phyloP scores from a whole-genome alignment of 2,888 invertebrate species.

The Clepsis dumicolana region DNA sequence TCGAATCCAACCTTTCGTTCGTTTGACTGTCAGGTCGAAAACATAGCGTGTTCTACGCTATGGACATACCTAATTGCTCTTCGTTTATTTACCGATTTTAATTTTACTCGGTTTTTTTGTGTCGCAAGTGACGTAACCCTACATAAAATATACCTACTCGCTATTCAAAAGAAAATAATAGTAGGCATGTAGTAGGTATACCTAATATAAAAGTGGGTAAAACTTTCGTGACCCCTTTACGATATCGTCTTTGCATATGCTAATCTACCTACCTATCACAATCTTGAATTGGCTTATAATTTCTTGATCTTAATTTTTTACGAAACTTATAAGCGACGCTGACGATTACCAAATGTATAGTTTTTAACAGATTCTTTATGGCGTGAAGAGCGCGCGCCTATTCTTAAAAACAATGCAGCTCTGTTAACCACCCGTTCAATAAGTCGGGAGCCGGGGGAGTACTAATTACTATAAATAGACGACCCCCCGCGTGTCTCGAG shows the following conservation, averaged over 20 bases:
- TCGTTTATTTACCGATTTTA: too few relatives aligned
- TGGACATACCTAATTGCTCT: not conserved
- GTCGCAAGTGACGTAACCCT: too few relatives aligned
- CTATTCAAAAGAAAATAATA: too few relatives aligned
- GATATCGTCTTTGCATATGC: too few relatives aligned
- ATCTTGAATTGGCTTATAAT: not conserved
- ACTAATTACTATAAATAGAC: conserved; percentile 41
- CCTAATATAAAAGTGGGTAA: not conserved
- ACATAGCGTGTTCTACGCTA: not conserved
- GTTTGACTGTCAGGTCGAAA: not conserved
- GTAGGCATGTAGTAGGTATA: too few relatives aligned
- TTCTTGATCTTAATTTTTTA: not conserved
- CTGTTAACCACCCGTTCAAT: conserved; percentile 30
- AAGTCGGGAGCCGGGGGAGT: conserved; percentile 27
- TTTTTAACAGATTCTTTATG: not conserved
- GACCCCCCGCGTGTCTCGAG: conserved; percentile 38
- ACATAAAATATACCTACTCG: too few relatives aligned
- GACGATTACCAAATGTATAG: not conserved
- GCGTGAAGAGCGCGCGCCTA: conserved; percentile 9
- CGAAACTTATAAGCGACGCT: not conserved
- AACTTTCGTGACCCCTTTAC: not conserved
- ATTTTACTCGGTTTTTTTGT: too few relatives aligned
- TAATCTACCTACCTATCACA: not conserved
- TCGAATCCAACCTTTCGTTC: not conserved
- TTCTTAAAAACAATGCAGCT: conserved; percentile 30